Evolutionary conservation across 2,113 vertebrate genomes (phyloP), one percentile per base, ranked within the genome.

Genomic region (Leucosticte australis): DNA sequence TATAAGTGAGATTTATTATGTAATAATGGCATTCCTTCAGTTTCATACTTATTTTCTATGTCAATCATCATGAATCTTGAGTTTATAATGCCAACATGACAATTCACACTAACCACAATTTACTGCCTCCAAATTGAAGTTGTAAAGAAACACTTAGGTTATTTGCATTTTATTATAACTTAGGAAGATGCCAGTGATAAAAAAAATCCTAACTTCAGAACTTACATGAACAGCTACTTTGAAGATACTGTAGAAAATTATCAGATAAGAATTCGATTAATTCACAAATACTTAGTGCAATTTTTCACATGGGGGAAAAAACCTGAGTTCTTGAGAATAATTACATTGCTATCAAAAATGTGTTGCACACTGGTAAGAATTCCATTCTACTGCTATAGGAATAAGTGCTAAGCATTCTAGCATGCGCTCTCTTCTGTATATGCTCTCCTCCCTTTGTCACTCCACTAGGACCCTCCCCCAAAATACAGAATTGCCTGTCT

Each of bases 241-340:
- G 41, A 68, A 75, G 33, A 81, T 22, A 52, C 5, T 83, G 17
- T 24, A 62, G 71, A 79, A 76, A 83, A 94, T 86, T 91, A 92
- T 80, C 27, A 84, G 70, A 42, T 87, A 97, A 82, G 28, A 75
- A 77, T 94, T 89, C 85, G 83, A 94, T 94, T 96, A 89, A 82
- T 63, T 94, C 71, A 74, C 30, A 70, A 77, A 94, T 49, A 90
- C 14, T 82, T 86, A 74, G 22, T 55, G 50, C 73, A 89, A 74
- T 93, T 95, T 94, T 69, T 47, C 39, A 90, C 63, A 68, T 21
- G 18, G 14, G 27, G 22, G 6, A 10, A 15, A 80, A 74, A 73
- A 12, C 1, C 30, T 44, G 37, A 91, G 75, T 71, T 42, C 59
- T 42, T 75, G 47, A 89, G 41, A 90, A 53, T 31, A 92, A 89